Conservation (phyloP, 2,888 invertebrate species). For the Drosophila mimetica region DNA sequence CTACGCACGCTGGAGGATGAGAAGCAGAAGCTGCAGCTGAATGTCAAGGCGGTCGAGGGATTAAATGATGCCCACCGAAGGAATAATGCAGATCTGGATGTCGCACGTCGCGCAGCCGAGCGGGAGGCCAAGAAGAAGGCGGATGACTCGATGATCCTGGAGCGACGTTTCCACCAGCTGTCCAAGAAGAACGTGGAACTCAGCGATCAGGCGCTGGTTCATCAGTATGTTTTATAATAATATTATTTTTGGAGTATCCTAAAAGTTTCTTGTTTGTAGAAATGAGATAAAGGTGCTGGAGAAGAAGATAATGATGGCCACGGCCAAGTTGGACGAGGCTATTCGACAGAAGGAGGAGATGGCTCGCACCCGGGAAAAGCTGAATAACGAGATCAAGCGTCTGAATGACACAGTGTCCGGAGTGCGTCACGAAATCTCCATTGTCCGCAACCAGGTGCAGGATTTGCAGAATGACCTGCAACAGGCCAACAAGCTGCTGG, state of each 20-base stretch:
- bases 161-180: constrained; percentile 48
- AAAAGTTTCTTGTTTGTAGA: constrained; percentile 30
- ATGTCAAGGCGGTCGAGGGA: background rate
- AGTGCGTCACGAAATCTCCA: constrained; percentile 27
- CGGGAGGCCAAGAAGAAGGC: constrained; percentile 42
- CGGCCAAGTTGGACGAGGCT: constrained; percentile 31
- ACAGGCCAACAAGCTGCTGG: constrained; percentile 53
- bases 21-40: background rate
- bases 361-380: constrained; percentile 20
- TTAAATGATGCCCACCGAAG: background rate
- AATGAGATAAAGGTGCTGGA: constrained; percentile 36
- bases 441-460: constrained; percentile 31
- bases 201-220: constrained; percentile 1
- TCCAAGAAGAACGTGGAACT: constrained; percentile 40
- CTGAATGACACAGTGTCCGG: constrained; percentile 26
- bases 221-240: constrained; percentile 26
- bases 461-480: constrained; percentile 14
- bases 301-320: constrained; percentile 19
- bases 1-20: constrained; percentile 11
- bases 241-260: too few relatives aligned
- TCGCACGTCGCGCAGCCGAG: background rate
- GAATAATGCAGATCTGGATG: background rate
- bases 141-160: constrained; percentile 10
- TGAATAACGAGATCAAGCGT: constrained; percentile 29
- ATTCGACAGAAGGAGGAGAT: constrained; percentile 33